phyloP scores from a whole-genome alignment of 2,113 vertebrate species.

The Puffinus mauretanicus region DNA sequence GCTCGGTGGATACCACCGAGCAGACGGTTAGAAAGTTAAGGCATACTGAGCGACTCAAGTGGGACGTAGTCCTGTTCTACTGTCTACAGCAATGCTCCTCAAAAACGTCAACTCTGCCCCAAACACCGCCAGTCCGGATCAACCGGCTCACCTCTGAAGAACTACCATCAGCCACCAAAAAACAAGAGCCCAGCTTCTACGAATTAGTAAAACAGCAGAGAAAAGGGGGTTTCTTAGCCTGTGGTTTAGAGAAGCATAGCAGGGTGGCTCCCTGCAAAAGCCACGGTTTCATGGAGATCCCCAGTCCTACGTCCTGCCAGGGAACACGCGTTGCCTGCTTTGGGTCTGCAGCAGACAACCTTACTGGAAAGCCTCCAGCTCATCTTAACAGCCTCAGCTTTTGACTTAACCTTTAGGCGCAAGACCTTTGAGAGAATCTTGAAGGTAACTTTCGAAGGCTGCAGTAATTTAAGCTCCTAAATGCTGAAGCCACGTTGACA shows the following conservation, averaged over 20 bases:
- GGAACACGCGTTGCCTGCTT: not conserved
- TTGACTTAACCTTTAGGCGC: not conserved
- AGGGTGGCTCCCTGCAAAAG: not conserved
- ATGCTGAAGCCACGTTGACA: not conserved
- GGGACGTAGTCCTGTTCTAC: rapidly evolving
- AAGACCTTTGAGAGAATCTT: not conserved
- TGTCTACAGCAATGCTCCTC: not conserved
- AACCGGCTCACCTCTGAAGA: not conserved
- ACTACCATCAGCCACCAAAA: not conserved
- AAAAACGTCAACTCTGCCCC: not conserved
- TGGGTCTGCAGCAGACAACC: not conserved
- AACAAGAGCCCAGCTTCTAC: not conserved
- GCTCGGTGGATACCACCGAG: not conserved
- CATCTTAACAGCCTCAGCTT: not conserved
- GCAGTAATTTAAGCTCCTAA: not conserved
- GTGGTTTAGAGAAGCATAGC: not conserved
- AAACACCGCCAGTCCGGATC: not conserved
- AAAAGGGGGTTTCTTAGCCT: not conserved
- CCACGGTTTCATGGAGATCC: not conserved
- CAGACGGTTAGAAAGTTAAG: not conserved
- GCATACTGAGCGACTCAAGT: not conserved
- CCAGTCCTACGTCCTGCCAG: not conserved
- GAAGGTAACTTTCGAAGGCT: not conserved
- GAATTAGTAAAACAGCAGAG: not conserved
- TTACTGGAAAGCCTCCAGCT: not conserved